Evolutionary conservation across 92 coral and sea anemone species (phyloP).

Genomic region (Palythoa heliodiscus): DNA sequence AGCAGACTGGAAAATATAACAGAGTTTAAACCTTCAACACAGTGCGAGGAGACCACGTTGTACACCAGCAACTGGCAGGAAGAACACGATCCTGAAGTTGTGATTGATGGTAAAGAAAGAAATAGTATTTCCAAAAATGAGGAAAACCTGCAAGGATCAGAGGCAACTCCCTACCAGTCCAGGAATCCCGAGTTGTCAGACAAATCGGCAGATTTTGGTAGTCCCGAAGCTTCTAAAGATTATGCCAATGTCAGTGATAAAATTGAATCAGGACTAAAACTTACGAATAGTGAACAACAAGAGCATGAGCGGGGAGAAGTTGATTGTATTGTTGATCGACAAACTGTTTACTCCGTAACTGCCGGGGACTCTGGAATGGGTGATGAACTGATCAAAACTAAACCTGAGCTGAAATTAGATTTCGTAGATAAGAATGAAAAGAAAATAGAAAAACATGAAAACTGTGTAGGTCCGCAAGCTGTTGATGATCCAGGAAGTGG

Average conservation of each 20-base stretch:
- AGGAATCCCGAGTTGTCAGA: background rate
- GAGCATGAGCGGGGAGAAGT: background rate
- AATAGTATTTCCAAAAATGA: background rate
- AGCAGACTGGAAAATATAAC: background rate
- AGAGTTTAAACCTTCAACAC: background rate
- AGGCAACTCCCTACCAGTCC: background rate
- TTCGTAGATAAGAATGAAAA: background rate
- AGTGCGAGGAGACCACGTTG: background rate
- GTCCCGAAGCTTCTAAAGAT: background rate
- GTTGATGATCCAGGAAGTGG: background rate
- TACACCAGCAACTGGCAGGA: background rate
- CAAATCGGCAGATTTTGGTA: background rate
- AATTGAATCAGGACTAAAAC: background rate
- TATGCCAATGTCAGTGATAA: too few relatives aligned
- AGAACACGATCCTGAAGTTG: background rate
- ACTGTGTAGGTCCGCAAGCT: background rate
- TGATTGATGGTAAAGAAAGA: background rate
- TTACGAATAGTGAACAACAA: background rate
- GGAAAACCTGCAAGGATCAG: slow-evolving; percentile 3
- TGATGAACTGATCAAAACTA: background rate
- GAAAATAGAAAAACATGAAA: background rate
- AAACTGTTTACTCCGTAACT: background rate
- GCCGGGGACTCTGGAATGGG: background rate
- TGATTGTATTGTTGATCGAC: background rate
- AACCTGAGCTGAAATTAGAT: background rate